phyloP scores from a whole-genome alignment of 2,797 vertebrate species.

The Remorina albescens region DNA sequence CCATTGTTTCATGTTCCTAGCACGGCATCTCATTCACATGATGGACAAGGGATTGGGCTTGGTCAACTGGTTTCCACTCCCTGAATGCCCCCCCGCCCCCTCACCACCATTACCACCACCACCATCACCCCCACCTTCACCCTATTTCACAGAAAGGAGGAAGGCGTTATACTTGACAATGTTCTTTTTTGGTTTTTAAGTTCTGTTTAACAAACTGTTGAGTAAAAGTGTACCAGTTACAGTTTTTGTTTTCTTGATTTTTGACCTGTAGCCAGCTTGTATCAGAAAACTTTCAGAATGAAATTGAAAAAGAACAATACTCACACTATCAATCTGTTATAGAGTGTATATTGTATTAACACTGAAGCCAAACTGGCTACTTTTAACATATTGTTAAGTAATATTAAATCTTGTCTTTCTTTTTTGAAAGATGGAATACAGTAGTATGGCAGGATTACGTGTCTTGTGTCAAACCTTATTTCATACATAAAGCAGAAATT shows the following conservation, averaged over 20 bases:
- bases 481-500: conserved; percentile 20
- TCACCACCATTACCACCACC: no score
- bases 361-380: conserved; percentile 99
- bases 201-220: conserved; percentile 91
- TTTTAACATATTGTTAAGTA: conserved; percentile 99
- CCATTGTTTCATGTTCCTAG: conserved; percentile 87
- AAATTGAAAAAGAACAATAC: conserved; percentile 90
- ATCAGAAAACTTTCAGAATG: conserved; percentile 95
- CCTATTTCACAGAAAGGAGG: conserved; percentile 79
- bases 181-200: conserved; percentile 80
- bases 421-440: conserved; percentile 99
- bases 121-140: conserved; percentile 50
- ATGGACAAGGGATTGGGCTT: conserved; percentile 87
- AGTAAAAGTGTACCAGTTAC: conserved; percentile 94
- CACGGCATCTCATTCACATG: conserved; percentile 84
- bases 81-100: conserved; percentile 29
- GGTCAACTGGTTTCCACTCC: conserved; percentile 84
- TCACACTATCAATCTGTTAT: conserved; percentile 98
- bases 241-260: conserved; percentile 87
- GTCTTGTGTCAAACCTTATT: conserved; percentile 83
- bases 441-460: conserved; percentile 94
- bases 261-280: conserved; percentile 98
- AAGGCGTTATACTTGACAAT: conserved; percentile 89
- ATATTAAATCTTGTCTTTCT: conserved; percentile 99
- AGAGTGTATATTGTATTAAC: conserved; percentile 99